A percentile compares a stretch with the other conserved stretches of the same genome.
These are phyloP conservation scores for Pipistrellus pipistrellus DNA, from an alignment of 2,797 vertebrate genomes.

Conservation along the genomic window DNA sequence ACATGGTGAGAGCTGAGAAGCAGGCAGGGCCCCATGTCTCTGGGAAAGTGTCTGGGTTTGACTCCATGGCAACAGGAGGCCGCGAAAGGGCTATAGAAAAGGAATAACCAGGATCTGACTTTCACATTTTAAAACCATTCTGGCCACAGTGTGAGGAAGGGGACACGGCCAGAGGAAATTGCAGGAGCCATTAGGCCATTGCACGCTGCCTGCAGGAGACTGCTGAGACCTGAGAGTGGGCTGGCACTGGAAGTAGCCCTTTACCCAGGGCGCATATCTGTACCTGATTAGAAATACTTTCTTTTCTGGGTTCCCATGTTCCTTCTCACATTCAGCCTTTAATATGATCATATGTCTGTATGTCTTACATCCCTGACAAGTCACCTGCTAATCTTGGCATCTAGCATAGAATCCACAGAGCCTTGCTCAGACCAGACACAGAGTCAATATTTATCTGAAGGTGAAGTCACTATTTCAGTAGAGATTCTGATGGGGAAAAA, in stretches of 20 bases:
- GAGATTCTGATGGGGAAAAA: background rate
- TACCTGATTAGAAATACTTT: background rate
- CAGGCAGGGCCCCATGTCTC: background rate
- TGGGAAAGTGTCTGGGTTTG: background rate
- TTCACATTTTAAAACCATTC: background rate
- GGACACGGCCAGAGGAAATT: background rate
- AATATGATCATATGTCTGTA: background rate
- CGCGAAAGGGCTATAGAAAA: background rate
- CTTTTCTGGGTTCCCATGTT: background rate
- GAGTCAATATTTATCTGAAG: constrained; percentile 55
- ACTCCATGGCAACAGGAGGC: background rate
- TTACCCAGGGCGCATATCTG: background rate
- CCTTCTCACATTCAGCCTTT: background rate
- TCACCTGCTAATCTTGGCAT: background rate
- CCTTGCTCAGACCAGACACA: background rate
- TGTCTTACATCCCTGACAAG: background rate
- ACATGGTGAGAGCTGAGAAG: background rate
- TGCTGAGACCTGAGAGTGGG: background rate
- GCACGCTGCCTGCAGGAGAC: background rate
- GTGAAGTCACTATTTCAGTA: constrained; percentile 23
- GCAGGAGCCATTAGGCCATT: background rate
- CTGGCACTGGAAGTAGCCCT: background rate
- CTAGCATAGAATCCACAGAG: background rate
- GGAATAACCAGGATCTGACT: background rate
- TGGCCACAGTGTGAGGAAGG: background rate